Percentiles rank a stretch among this genome's conserved stretches.
phyloP scores from a whole-genome alignment of 2,888 invertebrate genomes.

The Cybosia mesomella region DNA sequence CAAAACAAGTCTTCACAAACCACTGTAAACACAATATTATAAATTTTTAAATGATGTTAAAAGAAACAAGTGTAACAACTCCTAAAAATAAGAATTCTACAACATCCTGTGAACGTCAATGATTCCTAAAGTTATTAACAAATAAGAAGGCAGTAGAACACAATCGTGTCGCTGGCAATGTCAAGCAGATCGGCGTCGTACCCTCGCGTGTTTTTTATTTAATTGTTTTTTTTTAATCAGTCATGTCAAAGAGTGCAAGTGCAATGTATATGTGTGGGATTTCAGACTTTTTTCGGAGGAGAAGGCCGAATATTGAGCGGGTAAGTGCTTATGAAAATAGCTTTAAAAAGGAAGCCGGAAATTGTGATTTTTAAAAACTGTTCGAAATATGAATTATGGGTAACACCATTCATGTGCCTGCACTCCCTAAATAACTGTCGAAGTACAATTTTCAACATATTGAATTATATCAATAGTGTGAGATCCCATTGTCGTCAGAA shows the following conservation, averaged over 20 bases:
- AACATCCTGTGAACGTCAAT: slow-evolving; percentile 46
- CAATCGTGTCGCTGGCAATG: slow-evolving; percentile 45
- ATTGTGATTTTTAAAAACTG: neutral
- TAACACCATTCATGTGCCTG: too few relatives aligned
- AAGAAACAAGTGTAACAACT: neutral
- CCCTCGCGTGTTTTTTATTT: slow-evolving; percentile 51
- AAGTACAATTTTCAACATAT: too few relatives aligned
- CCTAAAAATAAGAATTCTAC: slow-evolving; percentile 6
- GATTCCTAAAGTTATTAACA: slow-evolving; percentile 45
- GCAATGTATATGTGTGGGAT: slow-evolving; percentile 78
- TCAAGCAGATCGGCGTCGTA: slow-evolving; percentile 54
- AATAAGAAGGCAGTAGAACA: slow-evolving; percentile 40
- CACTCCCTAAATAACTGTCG: neutral
- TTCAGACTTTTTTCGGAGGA: slow-evolving; percentile 73
- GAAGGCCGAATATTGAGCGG: slow-evolving; percentile 68
- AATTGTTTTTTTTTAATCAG: slow-evolving; percentile 33
- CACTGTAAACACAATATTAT: neutral
- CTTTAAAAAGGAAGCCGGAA: neutral
- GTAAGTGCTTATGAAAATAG: slow-evolving; percentile 57
- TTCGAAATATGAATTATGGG: neutral
- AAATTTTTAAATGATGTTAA: neutral
- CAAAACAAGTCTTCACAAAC: neutral
- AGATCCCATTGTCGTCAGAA: too few relatives aligned
- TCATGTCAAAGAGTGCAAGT: slow-evolving; percentile 27
- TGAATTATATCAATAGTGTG: too few relatives aligned